Conservation (phyloP, 2,888 invertebrate genomes). For the Ptilodon capucinus region DNA sequence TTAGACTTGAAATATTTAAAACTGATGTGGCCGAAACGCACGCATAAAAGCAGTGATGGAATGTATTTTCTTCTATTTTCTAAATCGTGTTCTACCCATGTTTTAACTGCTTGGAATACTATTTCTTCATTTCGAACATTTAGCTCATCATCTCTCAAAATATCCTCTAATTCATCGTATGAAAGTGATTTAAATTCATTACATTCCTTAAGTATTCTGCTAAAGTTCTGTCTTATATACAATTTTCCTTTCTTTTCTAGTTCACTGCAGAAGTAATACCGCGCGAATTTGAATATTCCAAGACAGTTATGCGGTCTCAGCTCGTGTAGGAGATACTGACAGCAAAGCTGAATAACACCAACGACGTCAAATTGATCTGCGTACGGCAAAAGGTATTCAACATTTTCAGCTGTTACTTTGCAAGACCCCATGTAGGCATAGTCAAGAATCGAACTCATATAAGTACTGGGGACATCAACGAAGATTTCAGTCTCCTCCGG, state of each 20-base stretch:
- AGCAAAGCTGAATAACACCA: constrained; percentile 87
- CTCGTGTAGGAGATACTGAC: constrained; percentile 84
- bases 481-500: constrained; percentile 84
- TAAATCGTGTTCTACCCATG: constrained; percentile 86
- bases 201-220: constrained; percentile 83
- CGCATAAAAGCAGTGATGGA: constrained; percentile 83
- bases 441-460: constrained; percentile 86
- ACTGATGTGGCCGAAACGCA: constrained; percentile 86
- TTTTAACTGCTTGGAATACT: constrained; percentile 88
- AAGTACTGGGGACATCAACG: constrained; percentile 82
- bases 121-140: constrained; percentile 88
- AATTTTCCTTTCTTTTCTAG: constrained; percentile 84
- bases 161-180: constrained; percentile 83
- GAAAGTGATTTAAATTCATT: constrained; percentile 84
- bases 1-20: constrained; percentile 81
- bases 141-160: constrained; percentile 87
- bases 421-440: constrained; percentile 89
- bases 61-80: constrained; percentile 79
- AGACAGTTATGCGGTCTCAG: constrained; percentile 87
- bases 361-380: constrained; percentile 89
- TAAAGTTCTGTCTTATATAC: constrained; percentile 83
- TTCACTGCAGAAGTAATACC: constrained; percentile 86
- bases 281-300: constrained; percentile 87
- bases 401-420: constrained; percentile 84
- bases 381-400: constrained; percentile 86